Conservation (phyloP, 1,140 invertebrate genomes). For the Heliothis virescens region DNA sequence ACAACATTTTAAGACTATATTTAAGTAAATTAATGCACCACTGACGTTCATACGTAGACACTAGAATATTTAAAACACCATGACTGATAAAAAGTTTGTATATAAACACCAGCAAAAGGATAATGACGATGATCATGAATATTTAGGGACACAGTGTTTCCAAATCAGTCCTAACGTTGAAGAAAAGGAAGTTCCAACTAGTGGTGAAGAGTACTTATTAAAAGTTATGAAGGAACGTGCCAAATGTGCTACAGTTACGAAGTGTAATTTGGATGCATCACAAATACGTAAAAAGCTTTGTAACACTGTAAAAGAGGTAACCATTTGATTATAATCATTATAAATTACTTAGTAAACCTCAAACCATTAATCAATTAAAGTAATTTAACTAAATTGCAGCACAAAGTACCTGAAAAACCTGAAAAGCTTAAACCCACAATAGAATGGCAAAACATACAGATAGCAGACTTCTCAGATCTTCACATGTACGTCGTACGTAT, state of each 20-base stretch:
- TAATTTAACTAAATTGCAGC: not conserved
- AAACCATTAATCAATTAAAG: not conserved
- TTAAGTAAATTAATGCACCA: too few relatives aligned
- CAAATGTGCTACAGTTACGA: constrained; percentile 66
- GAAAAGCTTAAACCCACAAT: constrained; percentile 77
- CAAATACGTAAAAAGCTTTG: constrained; percentile 64
- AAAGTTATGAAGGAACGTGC: constrained; percentile 76
- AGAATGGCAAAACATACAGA: constrained; percentile 83
- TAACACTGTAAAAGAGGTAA: constrained; percentile 69
- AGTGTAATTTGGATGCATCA: constrained; percentile 70
- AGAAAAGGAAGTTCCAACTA: constrained; percentile 73
- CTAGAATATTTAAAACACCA: constrained; percentile 16
- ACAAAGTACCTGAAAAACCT: constrained; percentile 53
- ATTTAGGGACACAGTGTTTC: constrained; percentile 69
- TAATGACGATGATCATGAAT: constrained; percentile 58
- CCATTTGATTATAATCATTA: not conserved
- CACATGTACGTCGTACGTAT: constrained; percentile 74
- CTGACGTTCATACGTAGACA: too few relatives aligned
- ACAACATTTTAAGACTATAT: too few relatives aligned
- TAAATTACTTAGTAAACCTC: not conserved
- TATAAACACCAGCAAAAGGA: constrained; percentile 52
- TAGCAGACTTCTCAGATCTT: constrained; percentile 77
- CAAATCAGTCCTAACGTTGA: constrained; percentile 68
- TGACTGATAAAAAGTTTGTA: constrained; percentile 60
- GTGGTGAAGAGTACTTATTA: constrained; percentile 77